A percentile compares a stretch with the other conserved stretches of the same genome.
phyloP scores from a whole-genome alignment of 2,888 invertebrate genomes.

The Slavum lentiscoides region DNA sequence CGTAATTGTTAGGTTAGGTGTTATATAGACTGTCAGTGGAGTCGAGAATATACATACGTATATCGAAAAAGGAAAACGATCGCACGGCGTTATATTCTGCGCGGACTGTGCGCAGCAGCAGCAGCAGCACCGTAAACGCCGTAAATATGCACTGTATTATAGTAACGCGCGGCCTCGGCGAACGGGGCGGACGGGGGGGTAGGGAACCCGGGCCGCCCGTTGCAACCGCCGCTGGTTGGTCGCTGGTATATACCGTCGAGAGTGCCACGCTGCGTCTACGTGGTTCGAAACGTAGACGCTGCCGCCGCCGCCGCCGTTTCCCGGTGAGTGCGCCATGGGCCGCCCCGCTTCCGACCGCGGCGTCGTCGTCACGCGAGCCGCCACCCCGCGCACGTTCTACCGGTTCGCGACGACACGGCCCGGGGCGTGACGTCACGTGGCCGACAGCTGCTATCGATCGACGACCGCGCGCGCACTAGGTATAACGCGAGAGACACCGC shows the following conservation, averaged over 20 bases:
- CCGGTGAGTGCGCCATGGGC: background rate
- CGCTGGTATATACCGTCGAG: background rate
- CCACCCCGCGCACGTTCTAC: background rate
- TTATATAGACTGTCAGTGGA: no score
- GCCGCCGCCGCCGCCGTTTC: slow-evolving; percentile 34
- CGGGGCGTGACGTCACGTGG: slow-evolving; percentile 27
- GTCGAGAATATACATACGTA: no score
- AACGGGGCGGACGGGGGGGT: no score
- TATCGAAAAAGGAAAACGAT: no score
- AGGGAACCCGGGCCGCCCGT: background rate
- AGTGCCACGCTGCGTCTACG: slow-evolving; percentile 45
- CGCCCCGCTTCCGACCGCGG: no score
- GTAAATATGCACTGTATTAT: no score
- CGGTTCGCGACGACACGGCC: background rate
- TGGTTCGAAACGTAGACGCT: slow-evolving; percentile 4
- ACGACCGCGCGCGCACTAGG: background rate
- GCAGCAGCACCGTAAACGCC: no score
- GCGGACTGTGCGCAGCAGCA: no score
- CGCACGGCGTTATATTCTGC: no score
- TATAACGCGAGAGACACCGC: background rate
- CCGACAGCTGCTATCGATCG: slow-evolving; percentile 10
- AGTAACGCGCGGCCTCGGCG: no score
- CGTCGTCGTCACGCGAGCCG: no score
- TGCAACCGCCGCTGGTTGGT: background rate
- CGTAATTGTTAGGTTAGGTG: no score